Base-by-base conservation (phyloP, 2,797 vertebrate species). In the Sebastes dallii region DNA sequence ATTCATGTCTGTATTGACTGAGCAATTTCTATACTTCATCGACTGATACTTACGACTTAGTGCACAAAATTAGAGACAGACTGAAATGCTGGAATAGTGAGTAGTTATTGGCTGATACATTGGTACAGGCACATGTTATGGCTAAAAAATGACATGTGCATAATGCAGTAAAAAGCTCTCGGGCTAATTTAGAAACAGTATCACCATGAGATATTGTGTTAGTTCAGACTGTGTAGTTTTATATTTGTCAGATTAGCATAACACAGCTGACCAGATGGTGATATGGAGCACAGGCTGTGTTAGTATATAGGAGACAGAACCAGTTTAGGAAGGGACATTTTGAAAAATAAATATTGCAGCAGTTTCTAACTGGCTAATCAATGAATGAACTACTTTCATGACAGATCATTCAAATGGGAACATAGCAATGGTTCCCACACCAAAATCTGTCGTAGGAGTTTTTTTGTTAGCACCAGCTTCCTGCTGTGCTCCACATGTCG, bases 211-310 rank as follows among this genome's bases (percentile, higher is more conserved):
- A 68, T 64, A 39, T 66, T 74, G 61, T 77, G 36, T 52, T 65
- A 54, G 30, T 68, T 66, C 50, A 69, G n/a, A 39, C 29, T 71
- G 60, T 50, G 14, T 55, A 25, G 25, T 68, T 32, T 60, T 69
- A 29, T 24, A 75, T 73, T 58, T 65, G 32, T 34, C 5, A 64
- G 56, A 76, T 67, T 46, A 59, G 60, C 56, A 62, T 59, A 24
- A 60, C n/a, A 79, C 61, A 59, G 22, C 52, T 75, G 65, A 56
- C 42, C 70, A 75, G 77, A 78, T 76, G 39, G 56, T 65, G 55
- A 79, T 69, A 30, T 69, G 59, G 36, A 66, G 62, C 55, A 73
- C 18, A 73, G 22, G 50, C 65, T 34, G 22, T 59, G 65, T 75
- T 69, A 50, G n/a, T 50, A 39, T 68, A n/a, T 32, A 75, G 20